Evolutionary conservation across 2,113 vertebrate species (phyloP), one percentile per base, ranked within the genome.

Genomic region (Delphinus delphis): DNA sequence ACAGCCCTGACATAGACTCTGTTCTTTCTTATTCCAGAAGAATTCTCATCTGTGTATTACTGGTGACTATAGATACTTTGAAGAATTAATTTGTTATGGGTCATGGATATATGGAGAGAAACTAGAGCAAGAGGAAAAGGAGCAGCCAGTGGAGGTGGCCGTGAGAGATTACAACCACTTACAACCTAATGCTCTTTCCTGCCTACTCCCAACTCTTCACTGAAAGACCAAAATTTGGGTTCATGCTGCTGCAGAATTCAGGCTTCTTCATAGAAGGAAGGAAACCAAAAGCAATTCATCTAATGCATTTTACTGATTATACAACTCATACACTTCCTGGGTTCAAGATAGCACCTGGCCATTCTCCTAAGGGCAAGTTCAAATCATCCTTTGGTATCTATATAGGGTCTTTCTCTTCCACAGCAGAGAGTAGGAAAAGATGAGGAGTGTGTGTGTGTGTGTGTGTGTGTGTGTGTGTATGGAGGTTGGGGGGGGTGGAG

Each of bases 331-430:
- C 11, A 38, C 36, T 55, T 71, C 38, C 67, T 70, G 60, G 74
- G 41, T 90, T 88, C 21, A 15, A 88, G 44, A 60, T 67, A 91
- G n/a, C 65, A 36, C 55, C 18, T 15, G 53, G 71, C 60, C 50
- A 31, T 60, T 91, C 81, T 96, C 80, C 74, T 94, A 71, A 95
- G 0, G 11, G 65, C 65, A 95, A 97, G 53, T 74, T 85, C 65
- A 67, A 6, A 71, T 85, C 36, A 71, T 53, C 58, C 14, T 53
- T 44, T 31, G 13, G 41, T 38, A 63, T 79, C 55, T 63, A 33
- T 74, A 70, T 25, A 38, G 55, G 11, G 20, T 77, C 62, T 47
- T 89, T 65, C 13, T 60, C 20, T 68, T 60, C 68, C 47, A 53
- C 8, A 82, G 58, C 53, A 92, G 21, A 36, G 4, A 90, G 31